phyloP scores from a whole-genome alignment of 2,113 vertebrate species.

The Gopherus evgoodei region DNA sequence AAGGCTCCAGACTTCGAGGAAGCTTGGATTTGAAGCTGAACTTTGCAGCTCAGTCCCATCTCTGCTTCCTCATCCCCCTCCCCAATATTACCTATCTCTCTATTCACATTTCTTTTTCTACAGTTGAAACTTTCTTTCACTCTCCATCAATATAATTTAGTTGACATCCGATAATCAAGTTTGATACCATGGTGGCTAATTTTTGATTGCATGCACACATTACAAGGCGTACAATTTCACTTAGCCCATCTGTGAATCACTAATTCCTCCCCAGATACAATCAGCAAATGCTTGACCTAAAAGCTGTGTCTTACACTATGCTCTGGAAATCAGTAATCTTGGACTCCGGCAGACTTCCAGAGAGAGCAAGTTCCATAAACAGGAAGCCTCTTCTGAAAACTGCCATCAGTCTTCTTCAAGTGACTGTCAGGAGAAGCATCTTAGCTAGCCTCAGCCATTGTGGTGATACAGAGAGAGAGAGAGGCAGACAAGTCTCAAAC shows the following conservation, averaged over 20 bases:
- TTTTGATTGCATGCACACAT: neutral
- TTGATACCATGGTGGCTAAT: neutral
- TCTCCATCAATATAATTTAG: neutral
- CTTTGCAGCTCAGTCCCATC: neutral
- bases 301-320: neutral
- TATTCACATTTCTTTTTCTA: neutral
- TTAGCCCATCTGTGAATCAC: neutral
- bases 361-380: neutral
- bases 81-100: neutral
- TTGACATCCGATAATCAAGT: neutral
- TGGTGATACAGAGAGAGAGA: neutral
- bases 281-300: neutral
- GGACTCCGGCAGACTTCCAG: neutral
- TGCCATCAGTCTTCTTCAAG: neutral
- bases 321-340: neutral
- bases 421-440: neutral
- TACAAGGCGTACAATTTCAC: neutral
- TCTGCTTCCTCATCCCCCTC: neutral
- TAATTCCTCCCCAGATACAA: neutral
- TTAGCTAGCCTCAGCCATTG: neutral
- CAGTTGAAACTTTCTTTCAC: neutral
- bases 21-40: neutral
- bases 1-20: neutral
- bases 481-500: neutral
- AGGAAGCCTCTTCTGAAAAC: neutral